phyloP scores from a whole-genome alignment of 2,888 invertebrate genomes.

The Agriopis aurantiaria region DNA sequence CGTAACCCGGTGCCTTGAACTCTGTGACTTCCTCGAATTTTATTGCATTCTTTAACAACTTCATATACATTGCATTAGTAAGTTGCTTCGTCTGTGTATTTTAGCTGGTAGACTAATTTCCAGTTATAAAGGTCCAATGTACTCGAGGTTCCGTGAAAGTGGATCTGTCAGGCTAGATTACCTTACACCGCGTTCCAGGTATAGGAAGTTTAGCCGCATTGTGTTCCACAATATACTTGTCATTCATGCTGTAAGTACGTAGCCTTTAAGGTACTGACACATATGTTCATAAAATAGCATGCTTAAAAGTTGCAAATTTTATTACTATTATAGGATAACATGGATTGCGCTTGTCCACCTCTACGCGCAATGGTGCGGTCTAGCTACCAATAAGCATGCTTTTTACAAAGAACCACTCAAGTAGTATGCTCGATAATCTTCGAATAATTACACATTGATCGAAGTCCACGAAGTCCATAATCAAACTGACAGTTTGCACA shows the following conservation, averaged over 20 bases:
- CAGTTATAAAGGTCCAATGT: constrained; percentile 37
- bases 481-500: no score
- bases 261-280: background rate
- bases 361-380: no score
- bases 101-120: constrained; percentile 33
- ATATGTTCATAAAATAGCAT: no score
- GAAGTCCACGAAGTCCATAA: no score
- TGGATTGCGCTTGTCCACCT: no score
- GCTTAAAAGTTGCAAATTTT: no score
- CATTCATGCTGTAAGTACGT: constrained; percentile 37
- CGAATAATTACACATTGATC: no score
- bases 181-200: constrained; percentile 59
- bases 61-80: constrained; percentile 19
- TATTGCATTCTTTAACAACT: constrained; percentile 20
- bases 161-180: constrained; percentile 52
- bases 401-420: no score
- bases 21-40: constrained; percentile 26
- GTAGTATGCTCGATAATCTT: no score
- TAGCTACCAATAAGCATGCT: no score
- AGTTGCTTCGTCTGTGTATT: constrained; percentile 22
- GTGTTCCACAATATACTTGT: constrained; percentile 53
- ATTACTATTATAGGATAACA: no score
- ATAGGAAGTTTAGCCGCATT: constrained; percentile 54
- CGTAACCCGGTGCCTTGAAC: constrained; percentile 30
- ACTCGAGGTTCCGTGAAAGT: constrained; percentile 53